Evolutionary conservation across 2,113 vertebrate genomes (phyloP), one percentile per base, ranked within the genome.

Genomic region (Corythornis vintsioides): DNA sequence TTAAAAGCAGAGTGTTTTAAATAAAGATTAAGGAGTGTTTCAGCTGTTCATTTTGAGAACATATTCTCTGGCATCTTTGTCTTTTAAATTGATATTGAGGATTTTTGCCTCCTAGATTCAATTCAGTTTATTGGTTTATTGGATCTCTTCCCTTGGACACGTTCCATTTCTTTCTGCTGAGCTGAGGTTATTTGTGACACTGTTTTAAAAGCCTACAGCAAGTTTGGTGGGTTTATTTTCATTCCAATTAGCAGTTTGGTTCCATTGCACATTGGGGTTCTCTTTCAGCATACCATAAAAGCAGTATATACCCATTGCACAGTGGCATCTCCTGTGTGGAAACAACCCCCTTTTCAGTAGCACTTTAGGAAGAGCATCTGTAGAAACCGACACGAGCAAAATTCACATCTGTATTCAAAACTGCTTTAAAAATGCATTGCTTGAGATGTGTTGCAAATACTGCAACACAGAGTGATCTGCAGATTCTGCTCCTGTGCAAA

Each of bases 91-190:
- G 56, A 13, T 67, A 53, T 59, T 85, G 85, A 83, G 72, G 42
- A 47, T 40, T 95, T 94, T 88, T 90, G 56, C 72, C 29, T 90
- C 3, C 0, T 74, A 38, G 43, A 31, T 31, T 86, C 7, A 12
- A 45, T 90, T 89, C 47, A 24, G 14, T 77, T 92, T 89, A 70
- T 90, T 88, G 55, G 45, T 85, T 86, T 78, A 29, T 89, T 91
- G 67, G 82, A 71, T 76, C 56, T 90, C 20, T 86, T 93, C 31
- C 53, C 20, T 16, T 91, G 79, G 86, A 90, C 4, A 4, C 10
- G 16, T 84, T 95, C 77, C 63, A 29, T 85, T 84, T 92, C 55
- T 76, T 79, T 92, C 55, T 80, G 26, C 40, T 83, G 40, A 47
- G 45, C 59, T 80, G 69, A 83, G n/a, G 52, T 61, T 90, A 70